Base-by-base conservation (phyloP, 2,797 vertebrate genomes). In the Myotis daubentonii region DNA sequence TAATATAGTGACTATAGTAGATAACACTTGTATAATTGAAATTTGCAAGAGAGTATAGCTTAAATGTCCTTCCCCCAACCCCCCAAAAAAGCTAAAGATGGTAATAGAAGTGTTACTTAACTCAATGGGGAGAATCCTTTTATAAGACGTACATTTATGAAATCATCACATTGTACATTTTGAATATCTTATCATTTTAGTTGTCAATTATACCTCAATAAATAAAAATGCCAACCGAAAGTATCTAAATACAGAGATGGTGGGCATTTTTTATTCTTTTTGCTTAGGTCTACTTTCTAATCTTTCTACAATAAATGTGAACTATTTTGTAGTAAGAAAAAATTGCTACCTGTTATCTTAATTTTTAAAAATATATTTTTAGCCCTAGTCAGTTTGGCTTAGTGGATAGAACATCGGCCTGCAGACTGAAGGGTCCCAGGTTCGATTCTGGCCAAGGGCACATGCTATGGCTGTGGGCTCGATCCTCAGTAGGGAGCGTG, bases 241-340 rank as follows among this genome's bases (percentile, higher is more conserved):
- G 85, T 87, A 88, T 68, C 44, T 66, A 82, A 86, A 76, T 55
- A 87, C 1, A 78, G 68, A 79, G 1, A 75, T 57, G 41, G 57
- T n/a, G 17, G 30, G 25, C 6, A 20, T 80, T 75, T 82, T 74
- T 19, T 19, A 1, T 91, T 74, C 53, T 88, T 93, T 93, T 55
- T 91, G 57, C 30, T 78, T 85, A 89, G 55, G 25, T 92, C n/a
- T 76, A 81, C 36, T 93, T 94, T 79, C n/a, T 79, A 74, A 82
- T 74, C 33, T 82, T 80, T 80, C 25, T 57, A 80, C 7, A 91
- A 80, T 33, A 92, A 93, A 78, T 5, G 38, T 68, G 23, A 95
- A 66, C 28, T 62, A 8, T 80, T 79, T 91, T 85, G 3, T 65
- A 74, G 16, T 36, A 85, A 93, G 80, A 25, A 93, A 70, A 89